Evolutionary conservation across 2,888 invertebrate species (phyloP).

Genomic region (Drosophila nigritarsus): DNA sequence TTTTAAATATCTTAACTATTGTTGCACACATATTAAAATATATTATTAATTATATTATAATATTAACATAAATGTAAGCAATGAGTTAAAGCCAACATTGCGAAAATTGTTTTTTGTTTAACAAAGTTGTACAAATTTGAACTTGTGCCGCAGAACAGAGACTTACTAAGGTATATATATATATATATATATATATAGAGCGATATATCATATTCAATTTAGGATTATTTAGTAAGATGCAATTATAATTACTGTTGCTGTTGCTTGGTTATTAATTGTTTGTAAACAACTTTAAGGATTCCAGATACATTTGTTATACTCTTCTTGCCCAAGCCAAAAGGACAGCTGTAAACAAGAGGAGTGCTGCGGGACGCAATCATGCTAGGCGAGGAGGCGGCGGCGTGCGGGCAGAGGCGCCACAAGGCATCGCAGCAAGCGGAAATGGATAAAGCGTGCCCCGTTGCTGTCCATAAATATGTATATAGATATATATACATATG

Average conservation of each 20-base stretch:
- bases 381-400: background rate
- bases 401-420: slow-evolving; percentile 30
- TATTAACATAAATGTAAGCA: no score
- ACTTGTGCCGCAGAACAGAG: no score
- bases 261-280: slow-evolving; percentile 13
- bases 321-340: slow-evolving; percentile 16
- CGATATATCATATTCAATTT: background rate
- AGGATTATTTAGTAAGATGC: background rate
- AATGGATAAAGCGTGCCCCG: slow-evolving; percentile 43
- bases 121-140: background rate
- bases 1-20: no score
- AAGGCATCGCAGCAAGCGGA: slow-evolving; percentile 52
- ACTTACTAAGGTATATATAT: background rate
- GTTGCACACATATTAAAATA: no score
- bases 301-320: slow-evolving; percentile 19
- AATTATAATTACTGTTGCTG: slow-evolving; percentile 5
- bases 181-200: background rate
- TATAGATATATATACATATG: background rate
- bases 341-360: slow-evolving; percentile 25
- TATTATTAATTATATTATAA: no score
- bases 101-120: no score
- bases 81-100: no score
- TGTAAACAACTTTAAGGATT: slow-evolving; percentile 10
- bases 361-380: background rate
- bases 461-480: slow-evolving; percentile 2